Conservation (phyloP, 1,140 invertebrate genomes). For the Zaprionus lachaisei region DNA sequence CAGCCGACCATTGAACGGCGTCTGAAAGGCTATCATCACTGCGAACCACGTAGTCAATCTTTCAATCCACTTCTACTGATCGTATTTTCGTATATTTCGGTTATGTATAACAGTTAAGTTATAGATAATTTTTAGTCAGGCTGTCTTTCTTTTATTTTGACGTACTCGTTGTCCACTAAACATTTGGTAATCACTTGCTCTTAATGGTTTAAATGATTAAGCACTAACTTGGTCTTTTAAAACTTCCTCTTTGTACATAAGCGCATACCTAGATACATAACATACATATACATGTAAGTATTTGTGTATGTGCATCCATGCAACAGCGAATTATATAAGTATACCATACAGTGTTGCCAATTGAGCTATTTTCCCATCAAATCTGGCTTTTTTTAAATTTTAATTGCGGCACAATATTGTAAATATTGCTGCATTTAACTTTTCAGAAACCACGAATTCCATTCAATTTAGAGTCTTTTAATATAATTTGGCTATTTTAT, state of each 20-base stretch:
- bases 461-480: too few relatives aligned
- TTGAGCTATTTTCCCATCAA: background rate
- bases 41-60: conserved; percentile 20
- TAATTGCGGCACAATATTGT: too few relatives aligned
- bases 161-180: background rate
- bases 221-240: background rate
- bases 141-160: background rate
- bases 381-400: too few relatives aligned
- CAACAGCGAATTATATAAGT: conserved; percentile 15
- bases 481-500: too few relatives aligned
- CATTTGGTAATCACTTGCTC: background rate
- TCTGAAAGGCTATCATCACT: conserved; percentile 50
- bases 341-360: background rate
- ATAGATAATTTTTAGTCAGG: conserved; percentile 19
- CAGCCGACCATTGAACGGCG: conserved; percentile 31
- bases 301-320: conserved; percentile 8
- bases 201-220: background rate
- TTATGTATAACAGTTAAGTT: conserved; percentile 17
- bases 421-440: too few relatives aligned
- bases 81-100: conserved; percentile 13
- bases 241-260: background rate
- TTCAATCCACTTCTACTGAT: conserved; percentile 10
- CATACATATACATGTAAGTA: conserved; percentile 4
- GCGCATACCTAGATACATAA: background rate
- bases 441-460: too few relatives aligned